Evolutionary conservation across 2,797 vertebrate species (phyloP).

Genomic region (Channallabes apus): DNA sequence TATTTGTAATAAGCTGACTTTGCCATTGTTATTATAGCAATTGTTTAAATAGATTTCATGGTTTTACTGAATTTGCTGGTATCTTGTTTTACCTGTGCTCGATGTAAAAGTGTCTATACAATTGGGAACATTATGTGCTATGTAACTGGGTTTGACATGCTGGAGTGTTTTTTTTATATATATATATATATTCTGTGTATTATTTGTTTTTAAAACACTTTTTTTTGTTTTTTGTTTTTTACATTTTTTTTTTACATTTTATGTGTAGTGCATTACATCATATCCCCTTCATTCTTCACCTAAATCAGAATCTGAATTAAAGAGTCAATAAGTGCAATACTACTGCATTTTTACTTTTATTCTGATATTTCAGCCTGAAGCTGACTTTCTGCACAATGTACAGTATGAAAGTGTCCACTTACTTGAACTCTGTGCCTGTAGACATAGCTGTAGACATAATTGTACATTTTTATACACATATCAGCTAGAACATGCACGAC

Average conservation of each 20-base stretch:
- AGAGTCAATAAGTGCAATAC: neutral
- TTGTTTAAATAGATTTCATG: neutral
- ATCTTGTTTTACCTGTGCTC: neutral
- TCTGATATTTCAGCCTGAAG: neutral
- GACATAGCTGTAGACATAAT: neutral
- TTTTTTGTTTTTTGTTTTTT: neutral
- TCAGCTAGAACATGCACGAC: no score
- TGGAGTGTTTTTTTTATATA: conserved; percentile 2
- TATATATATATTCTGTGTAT: neutral
- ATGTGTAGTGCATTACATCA: neutral
- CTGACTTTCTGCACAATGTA: neutral
- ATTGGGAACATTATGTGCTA: neutral
- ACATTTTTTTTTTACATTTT: neutral
- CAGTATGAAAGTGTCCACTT: neutral
- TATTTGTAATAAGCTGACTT: conserved; percentile 26
- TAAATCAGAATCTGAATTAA: neutral
- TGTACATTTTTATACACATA: neutral
- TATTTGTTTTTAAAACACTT: no score
- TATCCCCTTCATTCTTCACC: neutral
- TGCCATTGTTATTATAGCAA: neutral
- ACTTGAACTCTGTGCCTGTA: neutral
- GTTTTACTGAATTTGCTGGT: conserved; percentile 1
- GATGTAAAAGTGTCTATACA: neutral
- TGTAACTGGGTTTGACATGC: conserved; percentile 2
- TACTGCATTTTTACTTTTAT: neutral